A percentile compares a stretch with the other conserved stretches of the same genome.
These are phyloP conservation scores for Macrocentrus cingulum DNA, from an alignment of 1,140 invertebrate species.

Conservation along the genomic window DNA sequence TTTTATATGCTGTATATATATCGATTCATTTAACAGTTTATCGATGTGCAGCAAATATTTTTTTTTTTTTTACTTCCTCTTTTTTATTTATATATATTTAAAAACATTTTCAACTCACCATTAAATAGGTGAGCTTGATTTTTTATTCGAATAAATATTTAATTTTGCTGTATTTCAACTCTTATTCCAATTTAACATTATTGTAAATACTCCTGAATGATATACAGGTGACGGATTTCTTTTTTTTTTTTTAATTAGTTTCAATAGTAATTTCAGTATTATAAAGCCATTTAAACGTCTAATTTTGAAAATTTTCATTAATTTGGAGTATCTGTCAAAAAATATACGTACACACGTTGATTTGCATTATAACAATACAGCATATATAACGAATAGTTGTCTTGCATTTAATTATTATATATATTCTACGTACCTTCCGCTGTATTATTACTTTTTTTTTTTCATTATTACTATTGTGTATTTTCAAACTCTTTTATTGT, in stretches of 20 bases:
- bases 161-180: constrained; percentile 15
- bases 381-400: constrained; percentile 31
- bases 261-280: constrained; percentile 3
- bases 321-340: constrained; percentile 46
- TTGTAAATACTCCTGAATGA: constrained; percentile 20
- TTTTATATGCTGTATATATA: not conserved
- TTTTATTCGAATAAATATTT: constrained; percentile 25
- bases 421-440: too few species aligned
- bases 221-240: constrained; percentile 6
- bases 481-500: constrained; percentile 41
- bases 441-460: constrained; percentile 30
- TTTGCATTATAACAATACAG: constrained; percentile 46
- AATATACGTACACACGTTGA: constrained; percentile 54
- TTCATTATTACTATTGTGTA: constrained; percentile 37
- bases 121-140: too few species aligned
- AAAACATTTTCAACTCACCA: constrained; percentile 38
- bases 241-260: not conserved
- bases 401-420: constrained; percentile 15
- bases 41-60: not conserved
- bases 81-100: constrained; percentile 30
- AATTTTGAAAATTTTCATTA: constrained; percentile 12
- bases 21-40: constrained; percentile 25
- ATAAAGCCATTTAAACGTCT: constrained; percentile 9
- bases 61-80: too few species aligned
- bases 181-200: constrained; percentile 20